phyloP scores from a whole-genome alignment of 2,797 vertebrate genomes.

The Fundulus diaphanus region DNA sequence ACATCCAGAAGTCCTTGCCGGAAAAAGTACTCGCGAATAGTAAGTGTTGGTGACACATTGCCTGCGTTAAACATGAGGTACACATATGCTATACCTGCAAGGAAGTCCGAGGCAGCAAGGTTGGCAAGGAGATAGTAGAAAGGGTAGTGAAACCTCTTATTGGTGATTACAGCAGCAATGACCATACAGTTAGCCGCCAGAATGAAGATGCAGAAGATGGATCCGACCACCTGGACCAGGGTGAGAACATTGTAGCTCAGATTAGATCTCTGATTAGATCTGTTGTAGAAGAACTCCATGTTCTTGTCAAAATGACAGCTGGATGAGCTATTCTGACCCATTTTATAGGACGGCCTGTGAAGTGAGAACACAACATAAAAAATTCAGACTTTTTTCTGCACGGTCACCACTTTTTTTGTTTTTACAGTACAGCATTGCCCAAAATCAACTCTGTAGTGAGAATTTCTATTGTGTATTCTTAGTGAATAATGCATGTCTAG shows the following conservation, averaged over 20 bases:
- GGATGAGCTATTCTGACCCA: conserved; percentile 84
- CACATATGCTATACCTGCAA: conserved; percentile 95
- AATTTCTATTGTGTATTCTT: neutral
- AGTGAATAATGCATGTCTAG: neutral
- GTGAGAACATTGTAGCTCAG: conserved; percentile 84
- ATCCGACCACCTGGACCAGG: conserved; percentile 88
- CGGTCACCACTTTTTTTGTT: no score
- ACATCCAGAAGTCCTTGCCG: conserved; percentile 94
- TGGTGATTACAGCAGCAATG: conserved; percentile 92
- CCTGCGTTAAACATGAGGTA: conserved; percentile 98
- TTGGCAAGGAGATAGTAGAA: conserved; percentile 97
- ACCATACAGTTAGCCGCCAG: conserved; percentile 93
- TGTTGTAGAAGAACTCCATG: conserved; percentile 95
- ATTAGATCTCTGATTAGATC: conserved; percentile 78
- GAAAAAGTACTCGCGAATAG: conserved; percentile 90
- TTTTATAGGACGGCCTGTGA: conserved; percentile 61
- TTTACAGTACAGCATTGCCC: no score
- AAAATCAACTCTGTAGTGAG: neutral
- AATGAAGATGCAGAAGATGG: conserved; percentile 94
- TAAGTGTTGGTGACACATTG: conserved; percentile 82
- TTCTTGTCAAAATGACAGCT: conserved; percentile 86
- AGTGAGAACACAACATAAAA: conserved; percentile 7
- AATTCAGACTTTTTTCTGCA: neutral
- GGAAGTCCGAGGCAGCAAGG: conserved; percentile 94
- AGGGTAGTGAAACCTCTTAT: conserved; percentile 94